Evolutionary conservation across 2,888 invertebrate species (phyloP).

Genomic region (Tetramorium bicarinatum): DNA sequence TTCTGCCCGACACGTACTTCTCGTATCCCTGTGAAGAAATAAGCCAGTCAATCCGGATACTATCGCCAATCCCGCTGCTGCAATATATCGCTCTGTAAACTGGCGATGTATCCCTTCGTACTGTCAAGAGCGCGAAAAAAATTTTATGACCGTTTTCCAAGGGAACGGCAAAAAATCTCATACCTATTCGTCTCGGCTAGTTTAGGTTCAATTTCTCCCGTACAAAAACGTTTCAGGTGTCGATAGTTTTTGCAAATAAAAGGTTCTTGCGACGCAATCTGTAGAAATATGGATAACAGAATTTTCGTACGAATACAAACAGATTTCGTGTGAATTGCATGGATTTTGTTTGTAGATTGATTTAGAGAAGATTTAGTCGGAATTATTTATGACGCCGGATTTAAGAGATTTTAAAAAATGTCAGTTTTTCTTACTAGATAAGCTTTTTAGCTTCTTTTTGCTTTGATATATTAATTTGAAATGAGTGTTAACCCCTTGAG

Average conservation of each 20-base stretch:
- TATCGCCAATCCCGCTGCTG: conserved; percentile 51
- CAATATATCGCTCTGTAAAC: conserved; percentile 52
- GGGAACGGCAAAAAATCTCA: neutral
- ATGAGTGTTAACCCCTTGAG: neutral
- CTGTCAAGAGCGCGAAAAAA: conserved; percentile 1
- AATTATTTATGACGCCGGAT: neutral
- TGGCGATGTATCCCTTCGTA: conserved; percentile 36
- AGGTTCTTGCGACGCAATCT: neutral
- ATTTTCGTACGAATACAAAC: no score
- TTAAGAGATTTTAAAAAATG: neutral
- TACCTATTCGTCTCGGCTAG: neutral
- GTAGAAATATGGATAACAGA: neutral
- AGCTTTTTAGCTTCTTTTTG: neutral
- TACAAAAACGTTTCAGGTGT: neutral
- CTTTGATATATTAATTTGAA: neutral
- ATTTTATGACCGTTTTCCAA: conserved; percentile 20
- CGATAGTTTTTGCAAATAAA: neutral
- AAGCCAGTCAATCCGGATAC: conserved; percentile 62
- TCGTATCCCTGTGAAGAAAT: conserved; percentile 62
- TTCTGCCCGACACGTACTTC: conserved; percentile 66
- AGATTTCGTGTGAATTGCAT: neutral
- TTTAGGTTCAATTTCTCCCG: neutral
- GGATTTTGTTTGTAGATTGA: neutral
- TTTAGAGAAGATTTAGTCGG: neutral
- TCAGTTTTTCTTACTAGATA: neutral